A percentile compares a stretch with the other conserved stretches of the same genome.
Conservation (phyloP, 2,888 invertebrate species). For the Sarcophaga caerulescens region DNA sequence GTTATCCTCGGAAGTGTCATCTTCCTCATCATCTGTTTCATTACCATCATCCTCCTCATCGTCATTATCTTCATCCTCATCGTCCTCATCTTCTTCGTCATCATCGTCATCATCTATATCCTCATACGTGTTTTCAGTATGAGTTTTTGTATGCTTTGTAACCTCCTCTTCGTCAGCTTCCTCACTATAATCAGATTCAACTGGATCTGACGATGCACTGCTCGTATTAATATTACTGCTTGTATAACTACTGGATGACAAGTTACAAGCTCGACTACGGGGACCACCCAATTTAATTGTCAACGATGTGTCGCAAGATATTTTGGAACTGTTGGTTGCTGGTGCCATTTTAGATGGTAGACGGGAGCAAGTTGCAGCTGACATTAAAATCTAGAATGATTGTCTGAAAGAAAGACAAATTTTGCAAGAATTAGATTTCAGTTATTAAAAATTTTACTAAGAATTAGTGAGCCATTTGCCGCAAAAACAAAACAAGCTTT, state of each 20-base stretch:
- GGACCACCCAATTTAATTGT: conserved; percentile 73
- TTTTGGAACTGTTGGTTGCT: conserved; percentile 64
- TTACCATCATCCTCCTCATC: conserved; percentile 77
- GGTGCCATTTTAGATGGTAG: conserved; percentile 70
- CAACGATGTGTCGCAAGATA: conserved; percentile 74
- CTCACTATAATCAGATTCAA: conserved; percentile 80
- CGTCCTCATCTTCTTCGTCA: conserved; percentile 73
- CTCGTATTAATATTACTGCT: conserved; percentile 55
- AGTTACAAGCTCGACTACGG: conserved; percentile 35
- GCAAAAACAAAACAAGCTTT: too few relatives aligned
- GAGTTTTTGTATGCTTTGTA: conserved; percentile 58
- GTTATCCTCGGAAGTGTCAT: conserved; percentile 80
- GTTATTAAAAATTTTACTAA: background rate
- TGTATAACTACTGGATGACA: conserved; percentile 61
- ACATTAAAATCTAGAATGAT: conserved; percentile 72
- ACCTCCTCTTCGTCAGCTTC: conserved; percentile 74
- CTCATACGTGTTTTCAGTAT: conserved; percentile 69
- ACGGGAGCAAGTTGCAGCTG: conserved; percentile 79
- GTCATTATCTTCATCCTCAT: conserved; percentile 74
- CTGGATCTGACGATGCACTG: conserved; percentile 80
- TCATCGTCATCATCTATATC: conserved; percentile 71
- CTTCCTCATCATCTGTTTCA: conserved; percentile 77
- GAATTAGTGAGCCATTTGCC: background rate
- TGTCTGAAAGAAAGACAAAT: background rate
- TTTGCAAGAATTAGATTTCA: background rate